phyloP scores from a whole-genome alignment of 1,140 invertebrate species.

The Drosophila chauvacae region DNA sequence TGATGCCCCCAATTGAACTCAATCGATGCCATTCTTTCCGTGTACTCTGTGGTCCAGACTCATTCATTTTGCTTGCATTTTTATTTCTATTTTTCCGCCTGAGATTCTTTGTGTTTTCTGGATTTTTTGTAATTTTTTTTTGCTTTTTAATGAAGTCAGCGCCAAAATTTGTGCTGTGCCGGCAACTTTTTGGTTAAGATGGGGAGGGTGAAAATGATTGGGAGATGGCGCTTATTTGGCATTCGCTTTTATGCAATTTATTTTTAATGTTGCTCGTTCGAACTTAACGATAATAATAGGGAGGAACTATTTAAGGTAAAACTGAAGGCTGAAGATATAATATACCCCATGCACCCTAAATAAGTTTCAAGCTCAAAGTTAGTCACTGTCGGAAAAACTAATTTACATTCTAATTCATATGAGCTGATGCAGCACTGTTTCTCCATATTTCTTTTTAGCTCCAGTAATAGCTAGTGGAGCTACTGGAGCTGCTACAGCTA shows the following conservation, averaged over 20 bases:
- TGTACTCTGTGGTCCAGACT: slow-evolving; percentile 57
- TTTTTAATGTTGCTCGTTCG: slow-evolving; percentile 61
- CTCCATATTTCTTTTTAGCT: not conserved
- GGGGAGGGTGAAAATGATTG: slow-evolving; percentile 11
- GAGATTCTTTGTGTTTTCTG: not conserved
- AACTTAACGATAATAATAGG: slow-evolving; percentile 40
- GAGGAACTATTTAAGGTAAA: slow-evolving; percentile 8
- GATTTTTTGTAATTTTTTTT: slow-evolving; percentile 13
- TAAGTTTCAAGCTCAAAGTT: not conserved
- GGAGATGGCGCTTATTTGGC: slow-evolving; percentile 29
- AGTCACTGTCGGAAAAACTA: not conserved
- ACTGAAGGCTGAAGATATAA: not conserved
- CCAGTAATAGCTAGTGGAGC: not conserved
- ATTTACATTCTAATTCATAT: slow-evolving; percentile 10
- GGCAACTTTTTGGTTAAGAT: slow-evolving; percentile 38
- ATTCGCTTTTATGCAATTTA: slow-evolving; percentile 57
- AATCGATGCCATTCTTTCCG: slow-evolving; percentile 62
- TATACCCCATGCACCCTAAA: not conserved
- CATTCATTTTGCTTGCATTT: slow-evolving; percentile 74
- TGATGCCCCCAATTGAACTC: slow-evolving; percentile 59
- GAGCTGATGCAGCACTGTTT: not conserved
- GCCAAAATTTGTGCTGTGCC: slow-evolving; percentile 67
- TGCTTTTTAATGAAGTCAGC: slow-evolving; percentile 75
- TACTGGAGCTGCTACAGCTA: not conserved
- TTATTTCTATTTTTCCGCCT: slow-evolving; percentile 31